Percentiles rank a stretch among this genome's conserved stretches.
These are phyloP conservation scores for Lates japonicus DNA, from an alignment of 2,797 vertebrate species.

Conservation along the genomic window DNA sequence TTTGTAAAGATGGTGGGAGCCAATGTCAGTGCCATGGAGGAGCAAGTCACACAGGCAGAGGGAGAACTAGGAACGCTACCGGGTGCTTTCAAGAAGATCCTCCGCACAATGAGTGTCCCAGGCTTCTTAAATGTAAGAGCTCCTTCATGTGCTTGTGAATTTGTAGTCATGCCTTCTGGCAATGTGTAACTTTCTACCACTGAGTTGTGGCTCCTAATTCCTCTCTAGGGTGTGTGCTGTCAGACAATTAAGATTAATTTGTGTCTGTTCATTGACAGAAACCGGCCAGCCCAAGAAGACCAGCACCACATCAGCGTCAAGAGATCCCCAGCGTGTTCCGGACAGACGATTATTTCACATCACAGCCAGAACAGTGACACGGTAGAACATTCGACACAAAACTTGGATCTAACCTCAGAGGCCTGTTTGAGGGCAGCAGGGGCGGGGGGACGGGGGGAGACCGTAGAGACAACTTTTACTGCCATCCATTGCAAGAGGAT, in stretches of 20 bases:
- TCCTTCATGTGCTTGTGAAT: neutral
- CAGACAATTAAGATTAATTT: slow-evolving; percentile 1
- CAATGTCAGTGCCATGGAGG: slow-evolving; percentile 91
- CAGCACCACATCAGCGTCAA: slow-evolving; percentile 79
- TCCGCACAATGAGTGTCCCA: slow-evolving; percentile 91
- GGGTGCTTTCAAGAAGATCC: slow-evolving; percentile 91
- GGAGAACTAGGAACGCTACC: slow-evolving; percentile 91
- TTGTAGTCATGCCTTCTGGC: neutral
- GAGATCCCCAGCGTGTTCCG: slow-evolving; percentile 91
- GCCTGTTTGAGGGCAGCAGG: slow-evolving; percentile 41
- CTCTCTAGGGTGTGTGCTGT: neutral
- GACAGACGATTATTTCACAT: slow-evolving; percentile 94
- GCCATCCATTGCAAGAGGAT: slow-evolving; percentile 72
- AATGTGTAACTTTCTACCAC: neutral
- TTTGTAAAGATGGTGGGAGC: slow-evolving; percentile 94
- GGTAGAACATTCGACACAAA: slow-evolving; percentile 10
- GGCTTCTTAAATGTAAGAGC: slow-evolving; percentile 89
- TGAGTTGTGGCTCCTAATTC: neutral
- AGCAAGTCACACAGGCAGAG: slow-evolving; percentile 93
- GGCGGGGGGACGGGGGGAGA: slow-evolving; percentile 11
- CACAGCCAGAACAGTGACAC: slow-evolving; percentile 83
- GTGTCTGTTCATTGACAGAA: slow-evolving; percentile 81
- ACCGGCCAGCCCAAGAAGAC: slow-evolving; percentile 86
- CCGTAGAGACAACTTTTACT: slow-evolving; percentile 71
- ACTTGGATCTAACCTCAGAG: slow-evolving; percentile 69